Base-by-base conservation (phyloP, 2,888 invertebrate species). In the Acanthosoma haemorrhoidale region DNA sequence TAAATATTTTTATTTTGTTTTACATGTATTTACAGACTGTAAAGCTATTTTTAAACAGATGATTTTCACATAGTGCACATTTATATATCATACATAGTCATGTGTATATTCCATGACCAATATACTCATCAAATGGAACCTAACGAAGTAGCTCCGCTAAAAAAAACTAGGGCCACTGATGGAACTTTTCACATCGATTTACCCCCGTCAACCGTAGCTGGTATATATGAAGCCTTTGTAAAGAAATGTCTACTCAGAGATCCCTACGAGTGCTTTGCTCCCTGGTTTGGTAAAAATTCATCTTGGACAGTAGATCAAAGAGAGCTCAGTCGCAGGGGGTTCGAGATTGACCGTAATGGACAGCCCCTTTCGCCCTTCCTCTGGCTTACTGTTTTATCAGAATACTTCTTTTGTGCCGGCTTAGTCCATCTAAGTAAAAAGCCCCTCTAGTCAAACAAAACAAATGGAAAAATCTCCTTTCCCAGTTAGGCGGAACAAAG, bases 241-340 rank as follows among this genome's bases (percentile, higher is more conserved):
- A 43, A 21, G 18, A 43, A 43, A 43, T 43, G 11, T 43, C 25
- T 18, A 21, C 43, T 43, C 21, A 43, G 43, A 43, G 25, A 43
- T 25, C 4, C 21, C 43, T n/a, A 18, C 43, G 21, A 43, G 43
- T 18, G 21, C 18, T 11, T 21, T 11, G 25, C 18, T 25, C 41
- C 43, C 43, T 43, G 13, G 43, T 34, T 15, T 9, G 59, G 32
- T 59, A 59, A 59, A 59, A 59, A 59, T 59, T 59, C 59, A 59
- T 59, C 59, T 59, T 59, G 16, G 34, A 13, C 13, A 4, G 59
- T 13, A 59, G 59, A 59, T 59, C 59, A 59, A 59, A 59, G 59
- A 11, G 59, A 25, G 43, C 11, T 21, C 2, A 11, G 21, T 13
- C n/a, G 43, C 21, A 43, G 43, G 41, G 43, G n/a, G 43, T 25